Evolutionary conservation across 2,113 vertebrate species (phyloP).

Genomic region (Cranoglanis bouderius): DNA sequence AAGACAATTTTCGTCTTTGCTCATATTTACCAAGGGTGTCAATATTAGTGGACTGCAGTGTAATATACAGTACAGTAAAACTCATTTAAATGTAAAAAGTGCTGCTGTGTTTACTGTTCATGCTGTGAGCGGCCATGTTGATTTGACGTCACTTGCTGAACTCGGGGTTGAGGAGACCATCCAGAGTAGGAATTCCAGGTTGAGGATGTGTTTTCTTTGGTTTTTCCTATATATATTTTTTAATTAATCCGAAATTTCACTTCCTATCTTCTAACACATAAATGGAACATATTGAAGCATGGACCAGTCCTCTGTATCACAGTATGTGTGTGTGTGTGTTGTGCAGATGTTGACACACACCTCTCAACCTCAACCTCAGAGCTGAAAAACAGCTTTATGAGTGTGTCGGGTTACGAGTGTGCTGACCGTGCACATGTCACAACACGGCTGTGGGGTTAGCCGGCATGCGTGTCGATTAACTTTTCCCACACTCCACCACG

Average conservation of each 20-base stretch:
- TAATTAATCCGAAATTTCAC: neutral
- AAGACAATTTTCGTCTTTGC: too few relatives aligned
- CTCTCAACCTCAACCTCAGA: conserved; percentile 1
- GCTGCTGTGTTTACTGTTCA: too few relatives aligned
- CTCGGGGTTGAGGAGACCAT: too few relatives aligned
- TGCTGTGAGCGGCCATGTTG: too few relatives aligned
- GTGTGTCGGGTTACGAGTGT: conserved; percentile 71
- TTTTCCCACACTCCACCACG: conserved; percentile 87
- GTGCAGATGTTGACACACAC: conserved; percentile 23
- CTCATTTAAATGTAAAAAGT: too few relatives aligned
- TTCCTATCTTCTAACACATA: neutral
- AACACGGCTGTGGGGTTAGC: conserved; percentile 79
- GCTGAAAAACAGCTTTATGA: conserved; percentile 70
- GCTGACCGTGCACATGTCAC: conserved; percentile 77
- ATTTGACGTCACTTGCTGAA: too few relatives aligned
- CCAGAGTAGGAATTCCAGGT: too few relatives aligned
- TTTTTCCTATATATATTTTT: neutral
- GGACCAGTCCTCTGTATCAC: neutral
- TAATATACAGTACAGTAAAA: too few relatives aligned
- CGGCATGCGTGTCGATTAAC: conserved; percentile 90
- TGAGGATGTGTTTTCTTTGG: too few relatives aligned
- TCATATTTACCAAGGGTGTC: too few relatives aligned
- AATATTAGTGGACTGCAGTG: too few relatives aligned
- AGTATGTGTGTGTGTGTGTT: neutral
- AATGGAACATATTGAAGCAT: neutral